These are phyloP conservation scores for Delphinus delphis DNA, from an alignment of 2,113 vertebrate species.

Conservation along the genomic window DNA sequence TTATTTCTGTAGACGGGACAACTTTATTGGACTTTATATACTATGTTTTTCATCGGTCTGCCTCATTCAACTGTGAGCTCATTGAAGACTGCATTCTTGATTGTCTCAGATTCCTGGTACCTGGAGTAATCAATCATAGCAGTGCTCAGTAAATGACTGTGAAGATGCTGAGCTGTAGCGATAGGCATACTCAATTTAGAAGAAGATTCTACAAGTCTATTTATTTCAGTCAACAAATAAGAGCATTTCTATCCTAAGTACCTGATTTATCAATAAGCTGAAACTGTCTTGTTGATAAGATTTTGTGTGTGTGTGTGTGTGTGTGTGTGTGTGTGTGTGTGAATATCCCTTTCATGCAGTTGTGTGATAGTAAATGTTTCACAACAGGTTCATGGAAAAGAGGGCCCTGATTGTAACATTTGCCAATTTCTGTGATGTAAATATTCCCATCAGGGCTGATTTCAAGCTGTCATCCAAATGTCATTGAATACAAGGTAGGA, in stretches of 20 bases:
- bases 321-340: not conserved
- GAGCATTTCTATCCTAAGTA: not conserved
- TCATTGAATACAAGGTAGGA: not conserved
- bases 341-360: not conserved
- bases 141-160: not conserved
- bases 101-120: not conserved
- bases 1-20: not conserved
- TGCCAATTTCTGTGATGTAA: not conserved
- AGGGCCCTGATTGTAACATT: not conserved
- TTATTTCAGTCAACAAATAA: not conserved
- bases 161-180: not conserved
- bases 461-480: not conserved
- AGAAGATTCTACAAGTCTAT: not conserved
- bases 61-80: not conserved
- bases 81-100: not conserved
- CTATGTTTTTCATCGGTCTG: not conserved
- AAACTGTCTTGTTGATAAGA: not conserved
- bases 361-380: not conserved
- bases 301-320: not conserved
- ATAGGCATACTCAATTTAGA: not conserved
- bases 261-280: not conserved
- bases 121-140: not conserved
- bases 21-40: not conserved
- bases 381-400: not conserved
- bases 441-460: not conserved